phyloP scores from a whole-genome alignment of 2,888 invertebrate genomes.

The Dolomedes plantarius region DNA sequence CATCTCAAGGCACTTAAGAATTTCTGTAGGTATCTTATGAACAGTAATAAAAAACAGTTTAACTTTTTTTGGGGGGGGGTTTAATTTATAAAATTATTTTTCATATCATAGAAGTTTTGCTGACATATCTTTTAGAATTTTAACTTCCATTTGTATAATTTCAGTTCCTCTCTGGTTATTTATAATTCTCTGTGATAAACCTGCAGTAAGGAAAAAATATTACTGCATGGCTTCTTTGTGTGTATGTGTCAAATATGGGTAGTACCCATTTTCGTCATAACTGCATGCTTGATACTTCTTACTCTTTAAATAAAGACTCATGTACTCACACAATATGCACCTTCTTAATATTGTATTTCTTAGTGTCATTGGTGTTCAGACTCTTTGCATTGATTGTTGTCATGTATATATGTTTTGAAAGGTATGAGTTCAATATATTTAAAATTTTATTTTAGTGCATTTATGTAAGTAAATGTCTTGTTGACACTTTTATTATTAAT shows the following conservation, averaged over 20 bases:
- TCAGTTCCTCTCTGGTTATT: neutral
- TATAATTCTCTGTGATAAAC: conserved; percentile 14
- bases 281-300: conserved; percentile 25
- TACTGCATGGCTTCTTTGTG: neutral
- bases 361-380: conserved; percentile 3
- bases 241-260: neutral
- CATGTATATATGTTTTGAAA: neutral
- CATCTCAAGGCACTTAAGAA: too few relatives aligned
- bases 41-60: too few relatives aligned
- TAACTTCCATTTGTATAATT: neutral
- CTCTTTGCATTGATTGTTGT: conserved; percentile 1
- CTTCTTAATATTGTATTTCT: conserved; percentile 3
- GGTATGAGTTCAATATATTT: neutral
- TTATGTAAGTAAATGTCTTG: neutral
- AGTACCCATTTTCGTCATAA: neutral
- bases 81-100: too few relatives aligned
- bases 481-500: neutral
- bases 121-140: too few relatives aligned
- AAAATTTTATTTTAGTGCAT: neutral
- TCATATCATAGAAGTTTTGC: too few relatives aligned
- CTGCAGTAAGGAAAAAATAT: neutral
- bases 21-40: too few relatives aligned
- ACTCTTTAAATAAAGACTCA: conserved; percentile 15
- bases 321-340: too few relatives aligned
- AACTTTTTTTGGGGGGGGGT: too few relatives aligned